Conservation (phyloP, 2,888 invertebrate genomes). For the Andrena flavipes region DNA sequence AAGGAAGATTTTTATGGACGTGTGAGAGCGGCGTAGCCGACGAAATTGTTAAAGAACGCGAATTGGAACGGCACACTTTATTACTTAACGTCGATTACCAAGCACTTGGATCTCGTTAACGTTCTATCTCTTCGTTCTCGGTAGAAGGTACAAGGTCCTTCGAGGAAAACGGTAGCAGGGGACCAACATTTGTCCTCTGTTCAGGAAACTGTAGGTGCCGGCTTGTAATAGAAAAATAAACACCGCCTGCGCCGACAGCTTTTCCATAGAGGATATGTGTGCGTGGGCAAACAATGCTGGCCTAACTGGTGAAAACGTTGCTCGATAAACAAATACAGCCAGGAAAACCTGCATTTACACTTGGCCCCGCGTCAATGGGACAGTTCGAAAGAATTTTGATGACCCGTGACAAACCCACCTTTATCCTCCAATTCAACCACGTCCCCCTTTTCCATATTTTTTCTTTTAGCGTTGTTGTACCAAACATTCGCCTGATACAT, state of each 20-base stretch:
- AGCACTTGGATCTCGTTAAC: conserved; percentile 45
- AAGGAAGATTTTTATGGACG: background rate
- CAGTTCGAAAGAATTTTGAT: conserved; percentile 63
- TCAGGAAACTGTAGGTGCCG: conserved; percentile 38
- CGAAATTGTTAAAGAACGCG: conserved; percentile 10
- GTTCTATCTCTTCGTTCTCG: background rate
- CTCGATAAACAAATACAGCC: conserved; percentile 62
- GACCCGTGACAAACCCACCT: conserved; percentile 51
- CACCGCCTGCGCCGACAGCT: conserved; percentile 50
- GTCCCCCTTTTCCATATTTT: conserved; percentile 6
- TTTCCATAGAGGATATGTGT: conserved; percentile 49
- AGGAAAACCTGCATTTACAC: conserved; percentile 57
- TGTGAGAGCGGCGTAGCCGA: background rate
- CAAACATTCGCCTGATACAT: conserved; percentile 22
- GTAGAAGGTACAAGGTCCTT: conserved; percentile 34
- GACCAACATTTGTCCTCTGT: conserved; percentile 54
- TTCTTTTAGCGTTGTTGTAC: background rate
- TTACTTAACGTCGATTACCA: conserved; percentile 34
- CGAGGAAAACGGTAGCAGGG: conserved; percentile 63
- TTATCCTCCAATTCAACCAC: conserved; percentile 47
- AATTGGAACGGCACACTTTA: conserved; percentile 21
- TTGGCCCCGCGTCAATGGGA: conserved; percentile 51
- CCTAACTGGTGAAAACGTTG: conserved; percentile 54
- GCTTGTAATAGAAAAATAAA: conserved; percentile 64
- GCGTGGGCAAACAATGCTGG: conserved; percentile 51